Percentiles rank a stretch among this genome's conserved stretches.
Evolutionary conservation across 2,113 vertebrate species (phyloP).

Genomic region (Columba janthina): DNA sequence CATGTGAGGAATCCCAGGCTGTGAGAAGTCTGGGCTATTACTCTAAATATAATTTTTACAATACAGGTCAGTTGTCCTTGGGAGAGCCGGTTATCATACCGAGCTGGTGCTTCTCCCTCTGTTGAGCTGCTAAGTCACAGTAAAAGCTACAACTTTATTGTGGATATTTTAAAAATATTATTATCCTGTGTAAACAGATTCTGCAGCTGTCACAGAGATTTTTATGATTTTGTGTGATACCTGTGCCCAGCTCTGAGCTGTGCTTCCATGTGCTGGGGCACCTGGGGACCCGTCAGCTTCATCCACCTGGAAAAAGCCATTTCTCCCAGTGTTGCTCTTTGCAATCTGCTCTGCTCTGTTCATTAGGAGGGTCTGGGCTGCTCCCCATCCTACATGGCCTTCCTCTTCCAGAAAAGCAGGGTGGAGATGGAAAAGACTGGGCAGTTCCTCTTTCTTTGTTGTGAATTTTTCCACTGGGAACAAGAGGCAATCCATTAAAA

Average conservation of each 20-base stretch:
- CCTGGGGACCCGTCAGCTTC: fast-evolving
- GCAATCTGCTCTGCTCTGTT: background rate
- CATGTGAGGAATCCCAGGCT: background rate
- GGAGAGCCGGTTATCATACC: background rate
- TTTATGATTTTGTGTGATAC: background rate
- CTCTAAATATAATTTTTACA: background rate
- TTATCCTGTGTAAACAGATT: background rate
- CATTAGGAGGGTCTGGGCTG: background rate
- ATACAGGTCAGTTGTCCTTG: background rate
- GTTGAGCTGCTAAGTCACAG: background rate
- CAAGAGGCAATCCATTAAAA: background rate
- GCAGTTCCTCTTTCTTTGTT: background rate
- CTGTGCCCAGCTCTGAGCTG: background rate
- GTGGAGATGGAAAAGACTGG: fast-evolving
- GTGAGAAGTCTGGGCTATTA: background rate
- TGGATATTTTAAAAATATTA: background rate
- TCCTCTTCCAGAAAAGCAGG: background rate
- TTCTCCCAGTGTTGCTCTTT: background rate
- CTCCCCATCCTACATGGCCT: fast-evolving
- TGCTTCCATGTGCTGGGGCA: background rate
- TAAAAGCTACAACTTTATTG: background rate
- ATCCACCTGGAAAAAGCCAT: background rate
- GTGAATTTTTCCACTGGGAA: background rate
- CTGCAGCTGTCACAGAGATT: background rate
- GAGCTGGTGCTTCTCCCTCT: background rate